Percentiles rank a stretch among this genome's conserved stretches.
Evolutionary conservation across 2,113 vertebrate species (phyloP).

Genomic region (Arenaria interpres): DNA sequence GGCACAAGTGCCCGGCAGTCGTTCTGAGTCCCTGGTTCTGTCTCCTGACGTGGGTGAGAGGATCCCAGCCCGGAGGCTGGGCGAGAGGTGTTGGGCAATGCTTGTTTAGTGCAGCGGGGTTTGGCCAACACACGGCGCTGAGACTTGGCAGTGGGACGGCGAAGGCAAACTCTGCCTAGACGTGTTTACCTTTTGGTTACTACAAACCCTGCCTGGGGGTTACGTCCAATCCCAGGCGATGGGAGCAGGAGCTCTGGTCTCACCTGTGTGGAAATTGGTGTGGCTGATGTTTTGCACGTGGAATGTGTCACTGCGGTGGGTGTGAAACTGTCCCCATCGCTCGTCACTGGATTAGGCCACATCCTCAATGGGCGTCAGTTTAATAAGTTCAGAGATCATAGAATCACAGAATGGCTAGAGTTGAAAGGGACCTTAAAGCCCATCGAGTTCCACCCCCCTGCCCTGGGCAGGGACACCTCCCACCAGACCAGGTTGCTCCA

Average conservation of each 20-base stretch:
- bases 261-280: not conserved
- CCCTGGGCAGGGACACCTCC: too few relatives aligned
- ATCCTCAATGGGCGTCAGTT: not conserved
- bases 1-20: not conserved
- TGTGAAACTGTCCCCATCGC: not conserved
- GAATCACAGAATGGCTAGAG: too few relatives aligned
- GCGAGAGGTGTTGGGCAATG: not conserved
- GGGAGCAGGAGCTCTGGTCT: not conserved
- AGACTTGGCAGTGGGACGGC: conserved; percentile 11
- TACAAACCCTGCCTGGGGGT: not conserved
- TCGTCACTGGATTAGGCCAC: not conserved
- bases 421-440: too few relatives aligned
- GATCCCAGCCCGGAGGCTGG: not conserved
- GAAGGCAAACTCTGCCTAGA: not conserved
- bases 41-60: not conserved
- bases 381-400: not conserved
- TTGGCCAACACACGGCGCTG: not conserved
- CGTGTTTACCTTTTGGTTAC: conserved; percentile 2
- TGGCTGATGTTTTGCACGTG: not conserved
- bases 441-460: too few relatives aligned
- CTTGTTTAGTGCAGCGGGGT: not conserved
- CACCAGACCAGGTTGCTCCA: too few relatives aligned
- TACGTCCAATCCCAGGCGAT: not conserved
- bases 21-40: not conserved
- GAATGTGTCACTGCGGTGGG: not conserved